Evolutionary conservation across 2,797 vertebrate species (phyloP).

Genomic region (Enteromius radiatus): DNA sequence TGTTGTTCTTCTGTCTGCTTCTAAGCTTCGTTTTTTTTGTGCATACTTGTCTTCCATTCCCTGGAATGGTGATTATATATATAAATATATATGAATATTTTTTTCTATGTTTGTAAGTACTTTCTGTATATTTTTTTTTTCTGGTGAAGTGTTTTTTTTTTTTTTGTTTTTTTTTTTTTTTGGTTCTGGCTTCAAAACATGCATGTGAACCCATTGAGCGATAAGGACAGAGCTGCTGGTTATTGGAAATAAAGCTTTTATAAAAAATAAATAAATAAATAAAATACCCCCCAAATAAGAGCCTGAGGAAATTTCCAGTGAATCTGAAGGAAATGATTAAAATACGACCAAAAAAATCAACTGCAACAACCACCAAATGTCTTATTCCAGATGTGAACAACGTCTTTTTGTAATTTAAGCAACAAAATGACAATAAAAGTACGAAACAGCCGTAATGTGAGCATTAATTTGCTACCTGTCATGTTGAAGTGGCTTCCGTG

Average conservation of each 20-base stretch:
- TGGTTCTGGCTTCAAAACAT: constrained; percentile 86
- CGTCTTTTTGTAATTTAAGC: constrained; percentile 77
- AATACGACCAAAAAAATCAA: constrained; percentile 47
- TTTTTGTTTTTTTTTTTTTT: constrained; percentile 50
- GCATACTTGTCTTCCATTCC: constrained; percentile 81
- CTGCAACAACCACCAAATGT: constrained; percentile 61
- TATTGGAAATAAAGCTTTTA: constrained; percentile 57
- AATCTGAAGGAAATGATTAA: constrained; percentile 48
- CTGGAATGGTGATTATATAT: constrained; percentile 82
- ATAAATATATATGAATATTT: constrained; percentile 87
- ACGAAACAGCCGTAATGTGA: constrained; percentile 75
- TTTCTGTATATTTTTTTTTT: constrained; percentile 90
- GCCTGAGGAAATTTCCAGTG: constrained; percentile 36
- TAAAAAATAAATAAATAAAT: constrained; percentile 58
- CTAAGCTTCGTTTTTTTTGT: constrained; percentile 64
- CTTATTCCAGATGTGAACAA: constrained; percentile 74
- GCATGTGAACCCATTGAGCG: constrained; percentile 80
- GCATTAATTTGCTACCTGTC: constrained; percentile 69
- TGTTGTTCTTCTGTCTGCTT: constrained; percentile 59
- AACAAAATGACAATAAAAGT: constrained; percentile 78
- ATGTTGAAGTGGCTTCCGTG: constrained; percentile 57
- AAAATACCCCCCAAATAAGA: constrained; percentile 54
- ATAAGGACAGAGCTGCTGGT: constrained; percentile 70
- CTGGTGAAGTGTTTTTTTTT: constrained; percentile 61
- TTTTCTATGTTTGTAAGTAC: constrained; percentile 96